Evolutionary conservation across 2,113 vertebrate genomes (phyloP), one percentile per base, ranked within the genome.

Genomic region (Channa maculata): DNA sequence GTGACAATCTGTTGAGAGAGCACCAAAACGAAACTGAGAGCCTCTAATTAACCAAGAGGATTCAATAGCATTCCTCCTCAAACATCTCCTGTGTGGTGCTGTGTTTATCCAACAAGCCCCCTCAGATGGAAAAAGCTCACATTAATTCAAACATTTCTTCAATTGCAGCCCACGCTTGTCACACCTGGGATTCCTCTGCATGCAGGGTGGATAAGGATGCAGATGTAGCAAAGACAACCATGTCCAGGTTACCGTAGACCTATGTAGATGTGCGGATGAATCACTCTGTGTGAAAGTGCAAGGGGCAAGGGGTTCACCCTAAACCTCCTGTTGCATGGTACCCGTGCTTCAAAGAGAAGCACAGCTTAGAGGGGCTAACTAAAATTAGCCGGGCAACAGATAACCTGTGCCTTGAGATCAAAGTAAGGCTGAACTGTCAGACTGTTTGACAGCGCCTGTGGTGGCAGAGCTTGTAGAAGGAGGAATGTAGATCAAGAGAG

Each of bases 381-480:
- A 84, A 88, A 92, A 89, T 88, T 86, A 90, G 92, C 82, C 6
- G 4, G 39, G 76, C 52, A 67, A 82, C 61, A 81, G 83, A 92
- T 82, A 86, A 90, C 88, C 80, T 88, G 77, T 45, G 59, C 71
- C 80, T 86, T 63, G 48, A 80, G 82, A 91, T 92, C 80, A 90
- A 89, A 91, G 88, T 34, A 10, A 9, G 33, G 37, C 68, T 68
- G 75, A 75, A 86, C 72, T 70, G 82, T 62, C 77, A 48, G 80
- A 46, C 78, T 88, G 57, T 71, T 65, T 48, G 5, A 43, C 10
- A 66, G 81, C 66, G 65, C 79, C 81, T 71, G 55, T 71, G 79
- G 80, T 86, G 70, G 66, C 66, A 65, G 15, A 54, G 63, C 34
- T n/a, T 49, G 37, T 13, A n/a, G 49, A 72, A 69, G 80, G 54